Evolutionary conservation across 2,888 invertebrate species (phyloP).

Genomic region (Tinea semifulvella): DNA sequence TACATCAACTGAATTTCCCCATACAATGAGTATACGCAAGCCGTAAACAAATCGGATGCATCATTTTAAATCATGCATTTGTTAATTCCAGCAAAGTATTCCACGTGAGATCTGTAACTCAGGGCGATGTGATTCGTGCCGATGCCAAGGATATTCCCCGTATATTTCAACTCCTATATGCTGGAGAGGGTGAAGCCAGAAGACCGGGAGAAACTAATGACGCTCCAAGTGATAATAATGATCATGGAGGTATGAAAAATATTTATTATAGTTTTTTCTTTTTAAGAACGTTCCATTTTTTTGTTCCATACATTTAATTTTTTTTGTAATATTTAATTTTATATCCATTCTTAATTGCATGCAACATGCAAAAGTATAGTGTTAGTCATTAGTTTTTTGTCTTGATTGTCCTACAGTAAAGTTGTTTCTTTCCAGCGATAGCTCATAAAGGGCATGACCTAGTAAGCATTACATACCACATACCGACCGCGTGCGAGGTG

Average conservation of each 20-base stretch:
- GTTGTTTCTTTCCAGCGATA: neutral
- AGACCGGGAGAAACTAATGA: slow-evolving; percentile 76
- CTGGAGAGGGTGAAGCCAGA: slow-evolving; percentile 94
- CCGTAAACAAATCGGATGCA: too few species aligned
- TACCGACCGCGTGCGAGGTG: slow-evolving; percentile 97
- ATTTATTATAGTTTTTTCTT: too few species aligned
- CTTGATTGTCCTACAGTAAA: too few species aligned
- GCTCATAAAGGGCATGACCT: slow-evolving; percentile 93
- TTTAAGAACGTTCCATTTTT: too few species aligned
- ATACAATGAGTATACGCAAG: too few species aligned
- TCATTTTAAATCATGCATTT: too few species aligned
- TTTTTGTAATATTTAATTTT: too few species aligned
- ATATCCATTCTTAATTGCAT: too few species aligned
- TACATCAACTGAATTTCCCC: too few species aligned
- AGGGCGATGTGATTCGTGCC: slow-evolving; percentile 98
- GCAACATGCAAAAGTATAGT: too few species aligned
- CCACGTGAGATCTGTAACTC: slow-evolving; percentile 97
- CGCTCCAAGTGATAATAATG: slow-evolving; percentile 53
- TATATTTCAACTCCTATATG: slow-evolving; percentile 96
- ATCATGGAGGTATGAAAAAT: slow-evolving; percentile 29
- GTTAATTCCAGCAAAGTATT: slow-evolving; percentile 95
- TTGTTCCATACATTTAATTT: too few species aligned
- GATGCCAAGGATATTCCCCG: slow-evolving; percentile 99
- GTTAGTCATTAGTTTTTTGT: too few species aligned
- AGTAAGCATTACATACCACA: slow-evolving; percentile 95